Evolutionary conservation across 1,140 invertebrate genomes (phyloP).

Genomic region (Drosophila tropicalis): DNA sequence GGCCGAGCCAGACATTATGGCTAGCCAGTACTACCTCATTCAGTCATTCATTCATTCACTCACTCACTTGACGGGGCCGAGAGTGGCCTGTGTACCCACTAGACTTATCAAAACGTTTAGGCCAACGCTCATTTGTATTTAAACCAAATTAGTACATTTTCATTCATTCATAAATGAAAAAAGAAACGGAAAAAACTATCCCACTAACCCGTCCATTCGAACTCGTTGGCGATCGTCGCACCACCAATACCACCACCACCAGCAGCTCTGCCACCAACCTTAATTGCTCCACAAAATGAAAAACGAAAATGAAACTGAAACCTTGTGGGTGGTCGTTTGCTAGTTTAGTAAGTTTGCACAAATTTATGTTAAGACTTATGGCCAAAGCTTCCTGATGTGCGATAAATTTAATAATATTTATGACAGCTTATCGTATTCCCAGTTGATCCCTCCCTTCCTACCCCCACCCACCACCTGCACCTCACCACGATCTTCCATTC

Average conservation of each 20-base stretch:
- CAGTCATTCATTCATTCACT: background rate
- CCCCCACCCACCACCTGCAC: background rate
- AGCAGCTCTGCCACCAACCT: background rate
- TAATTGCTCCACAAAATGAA: background rate
- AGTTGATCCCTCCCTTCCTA: background rate
- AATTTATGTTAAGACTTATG: slow-evolving; percentile 13
- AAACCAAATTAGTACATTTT: slow-evolving; percentile 67
- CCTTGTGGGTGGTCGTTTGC: slow-evolving; percentile 6
- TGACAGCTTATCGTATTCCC: slow-evolving; percentile 30
- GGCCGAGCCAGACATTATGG: slow-evolving; percentile 68
- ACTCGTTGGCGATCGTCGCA: background rate
- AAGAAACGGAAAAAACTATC: background rate
- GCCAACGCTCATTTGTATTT: slow-evolving; percentile 35
- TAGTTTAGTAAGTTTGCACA: slow-evolving; percentile 13
- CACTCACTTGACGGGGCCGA: background rate
- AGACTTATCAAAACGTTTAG: slow-evolving; percentile 47
- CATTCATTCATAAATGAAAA: slow-evolving; percentile 64
- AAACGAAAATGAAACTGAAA: background rate
- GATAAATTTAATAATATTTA: slow-evolving; percentile 38
- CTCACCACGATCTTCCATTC: slow-evolving; percentile 24
- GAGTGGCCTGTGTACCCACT: slow-evolving; percentile 7
- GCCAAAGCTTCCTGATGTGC: slow-evolving; percentile 9
- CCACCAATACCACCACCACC: background rate
- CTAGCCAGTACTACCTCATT: slow-evolving; percentile 38
- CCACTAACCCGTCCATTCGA: background rate